Percentiles rank a stretch among this genome's conserved stretches.
Evolutionary conservation across 2,888 invertebrate genomes (phyloP).

Genomic region (Ectemnius lituratus): DNA sequence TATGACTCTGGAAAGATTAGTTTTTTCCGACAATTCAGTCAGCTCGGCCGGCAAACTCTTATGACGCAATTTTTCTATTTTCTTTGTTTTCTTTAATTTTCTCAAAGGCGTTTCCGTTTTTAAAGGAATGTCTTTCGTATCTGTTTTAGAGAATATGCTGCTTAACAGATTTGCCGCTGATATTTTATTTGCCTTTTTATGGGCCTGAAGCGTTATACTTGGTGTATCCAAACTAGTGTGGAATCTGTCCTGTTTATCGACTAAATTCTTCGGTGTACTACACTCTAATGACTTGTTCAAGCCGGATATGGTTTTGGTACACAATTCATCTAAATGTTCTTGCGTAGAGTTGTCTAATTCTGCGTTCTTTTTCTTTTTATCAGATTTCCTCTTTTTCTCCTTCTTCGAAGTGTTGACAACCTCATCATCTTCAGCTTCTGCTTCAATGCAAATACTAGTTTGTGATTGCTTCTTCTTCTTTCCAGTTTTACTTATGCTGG

Average conservation of each 20-base stretch:
- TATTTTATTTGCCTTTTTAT: neutral
- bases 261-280: constrained; percentile 40
- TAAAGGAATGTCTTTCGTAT: neutral
- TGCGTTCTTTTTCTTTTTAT: neutral
- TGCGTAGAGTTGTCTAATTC: neutral
- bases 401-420: constrained; percentile 4
- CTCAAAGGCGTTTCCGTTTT: constrained; percentile 14
- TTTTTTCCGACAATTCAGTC: constrained; percentile 10
- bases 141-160: neutral
- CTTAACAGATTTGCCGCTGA: neutral
- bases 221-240: neutral
- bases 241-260: neutral
- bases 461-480: constrained; percentile 5
- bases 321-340: constrained; percentile 16
- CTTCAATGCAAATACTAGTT: neutral
- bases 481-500: neutral
- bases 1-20: constrained; percentile 12
- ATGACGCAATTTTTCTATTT: neutral
- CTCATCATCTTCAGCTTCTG: constrained; percentile 12
- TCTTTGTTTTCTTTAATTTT: neutral
- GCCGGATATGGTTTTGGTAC: neutral
- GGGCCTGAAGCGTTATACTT: constrained; percentile 1
- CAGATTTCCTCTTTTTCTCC: constrained; percentile 6
- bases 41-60: constrained; percentile 28
- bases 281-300: constrained; percentile 20